These are phyloP conservation scores for Andrena cerasifolii DNA, from an alignment of 1,140 invertebrate genomes.

Conservation along the genomic window DNA sequence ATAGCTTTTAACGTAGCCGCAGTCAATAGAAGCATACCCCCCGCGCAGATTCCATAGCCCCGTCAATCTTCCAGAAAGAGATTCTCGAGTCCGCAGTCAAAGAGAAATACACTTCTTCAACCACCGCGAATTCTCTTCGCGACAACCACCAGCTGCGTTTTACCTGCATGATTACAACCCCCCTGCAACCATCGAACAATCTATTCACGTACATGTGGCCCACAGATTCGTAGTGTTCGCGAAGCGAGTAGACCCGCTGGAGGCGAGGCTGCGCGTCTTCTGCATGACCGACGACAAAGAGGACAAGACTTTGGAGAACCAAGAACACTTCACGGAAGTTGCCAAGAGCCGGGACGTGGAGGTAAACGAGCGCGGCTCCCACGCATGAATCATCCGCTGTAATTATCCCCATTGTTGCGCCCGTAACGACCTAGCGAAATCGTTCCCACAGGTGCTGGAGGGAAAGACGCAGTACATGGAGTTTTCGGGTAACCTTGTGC, in stretches of 20 bases:
- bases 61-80: background rate
- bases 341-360: slow-evolving; percentile 95
- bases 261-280: slow-evolving; percentile 95
- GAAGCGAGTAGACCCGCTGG: slow-evolving; percentile 93
- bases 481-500: slow-evolving; percentile 97
- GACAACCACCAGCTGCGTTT: background rate
- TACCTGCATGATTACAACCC: slow-evolving; percentile 41
- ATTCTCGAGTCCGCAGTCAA: background rate
- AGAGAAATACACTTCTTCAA: background rate
- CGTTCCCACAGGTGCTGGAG: slow-evolving; percentile 87
- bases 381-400: background rate
- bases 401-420: background rate
- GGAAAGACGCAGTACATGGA: slow-evolving; percentile 95
- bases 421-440: background rate
- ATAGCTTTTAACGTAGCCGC: background rate
- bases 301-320: slow-evolving; percentile 96
- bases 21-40: background rate
- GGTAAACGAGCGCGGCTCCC: no score
- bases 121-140: background rate
- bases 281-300: slow-evolving; percentile 99
- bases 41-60: background rate
- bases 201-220: slow-evolving; percentile 21
- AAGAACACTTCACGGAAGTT: slow-evolving; percentile 97
- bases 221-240: slow-evolving; percentile 95
- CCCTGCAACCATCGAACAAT: background rate